Conservation (phyloP, 2,888 invertebrate species). For the Nomada goodeniana region DNA sequence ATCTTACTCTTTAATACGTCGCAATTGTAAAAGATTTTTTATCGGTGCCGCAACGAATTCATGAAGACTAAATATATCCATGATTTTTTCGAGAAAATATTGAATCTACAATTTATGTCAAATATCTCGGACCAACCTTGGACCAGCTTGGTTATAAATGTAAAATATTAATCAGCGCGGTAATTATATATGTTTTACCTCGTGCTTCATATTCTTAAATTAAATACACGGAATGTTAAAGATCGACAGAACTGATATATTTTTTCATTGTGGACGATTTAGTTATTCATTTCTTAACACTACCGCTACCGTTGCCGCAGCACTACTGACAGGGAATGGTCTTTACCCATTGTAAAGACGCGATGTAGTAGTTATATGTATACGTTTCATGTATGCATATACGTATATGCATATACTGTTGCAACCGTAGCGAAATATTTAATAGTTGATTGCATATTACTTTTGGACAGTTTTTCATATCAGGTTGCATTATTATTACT, state of each 20-base stretch:
- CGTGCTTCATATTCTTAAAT: not conserved
- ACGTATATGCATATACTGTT: not conserved
- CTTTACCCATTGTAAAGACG: not conserved
- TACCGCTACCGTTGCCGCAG: conserved; percentile 13
- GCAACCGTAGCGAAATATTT: not conserved
- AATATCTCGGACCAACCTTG: not conserved
- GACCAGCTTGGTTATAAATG: not conserved
- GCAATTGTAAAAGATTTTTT: conserved; percentile 80
- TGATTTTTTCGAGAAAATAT: conserved; percentile 47
- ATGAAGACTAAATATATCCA: conserved; percentile 80
- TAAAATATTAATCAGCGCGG: conserved; percentile 15
- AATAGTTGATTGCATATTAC: not conserved
- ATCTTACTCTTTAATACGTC: conserved; percentile 82
- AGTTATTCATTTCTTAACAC: not conserved
- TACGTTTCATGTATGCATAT: not conserved
- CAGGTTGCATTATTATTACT: not conserved
- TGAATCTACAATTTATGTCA: conserved; percentile 1
- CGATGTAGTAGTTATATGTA: not conserved
- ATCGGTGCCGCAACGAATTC: conserved; percentile 78
- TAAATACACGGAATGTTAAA: not conserved
- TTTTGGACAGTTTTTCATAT: not conserved
- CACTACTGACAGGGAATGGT: conserved; percentile 12
- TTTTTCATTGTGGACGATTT: not conserved
- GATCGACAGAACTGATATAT: conserved; percentile 1
- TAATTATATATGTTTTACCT: conserved; percentile 9